Evolutionary conservation across 1,140 invertebrate species (phyloP), one percentile per base, ranked within the genome.

Genomic region (Formica exsecta): DNA sequence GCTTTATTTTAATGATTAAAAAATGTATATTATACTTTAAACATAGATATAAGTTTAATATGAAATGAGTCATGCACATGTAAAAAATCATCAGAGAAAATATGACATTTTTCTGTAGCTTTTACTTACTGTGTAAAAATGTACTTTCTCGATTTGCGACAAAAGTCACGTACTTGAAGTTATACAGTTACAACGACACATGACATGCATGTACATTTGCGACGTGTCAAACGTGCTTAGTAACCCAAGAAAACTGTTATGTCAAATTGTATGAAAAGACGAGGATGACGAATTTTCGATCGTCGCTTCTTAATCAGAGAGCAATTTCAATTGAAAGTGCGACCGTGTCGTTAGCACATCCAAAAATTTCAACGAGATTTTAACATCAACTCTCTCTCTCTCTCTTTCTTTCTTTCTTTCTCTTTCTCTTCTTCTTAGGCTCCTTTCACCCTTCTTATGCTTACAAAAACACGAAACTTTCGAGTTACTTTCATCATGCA

Each of bases 401-500:
- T 25, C 1, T 6, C n/a, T n/a, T 48, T 16, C 16, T 16, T 19
- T 73, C 19, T 29, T 16, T 22, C 2, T 29, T 6, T 32, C 19
- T 41, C 3, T 22, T 32, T 73, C 16, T 44, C 13, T 29, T 19
- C 22, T 4, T 44, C 36, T 70, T 19, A 5, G 51, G 9, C 25
- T 73, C 66, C 22, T 59, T 81, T 54, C 19, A 41, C 51, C 8
- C 79, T 61, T 83, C 68, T 83, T 83, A 61, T 74, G 79, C 68
- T 74, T 74, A 74, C 79, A 83, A 83, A 83, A 83, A 83, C 68
- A 74, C 54, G 79, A 74, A 83, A 83, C 68, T 83, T 83, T 61
- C 68, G 22, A 83, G 68, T 41, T 83, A 83, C 68, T 83, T 83
- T 83, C 79, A 83, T 83, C 79, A 73, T 83, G 68, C 79, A 83